Percentiles rank a stretch among this genome's conserved stretches.
These are phyloP conservation scores for Atlantisia rogersi DNA, from an alignment of 2,113 vertebrate species.

Conservation along the genomic window DNA sequence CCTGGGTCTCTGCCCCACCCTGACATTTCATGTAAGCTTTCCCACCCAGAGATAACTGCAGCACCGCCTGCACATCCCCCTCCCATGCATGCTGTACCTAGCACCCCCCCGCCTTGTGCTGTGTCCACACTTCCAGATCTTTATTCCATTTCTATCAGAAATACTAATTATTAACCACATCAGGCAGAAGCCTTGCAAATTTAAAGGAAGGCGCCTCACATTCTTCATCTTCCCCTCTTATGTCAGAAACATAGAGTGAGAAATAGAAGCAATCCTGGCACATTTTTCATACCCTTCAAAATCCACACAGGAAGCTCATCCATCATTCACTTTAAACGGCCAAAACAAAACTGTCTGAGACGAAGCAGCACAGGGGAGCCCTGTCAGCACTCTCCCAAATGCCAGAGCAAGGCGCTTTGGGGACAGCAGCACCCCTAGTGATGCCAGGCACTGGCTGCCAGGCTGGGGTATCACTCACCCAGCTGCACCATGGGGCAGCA, in stretches of 20 bases:
- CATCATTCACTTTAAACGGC: background rate
- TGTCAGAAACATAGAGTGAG: background rate
- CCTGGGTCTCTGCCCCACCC: background rate
- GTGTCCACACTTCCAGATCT: background rate
- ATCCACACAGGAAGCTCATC: background rate
- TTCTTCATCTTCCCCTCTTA: background rate
- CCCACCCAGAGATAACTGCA: rapidly evolving
- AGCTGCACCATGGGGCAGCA: rapidly evolving
- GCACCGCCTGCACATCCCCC: background rate
- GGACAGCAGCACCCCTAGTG: rapidly evolving
- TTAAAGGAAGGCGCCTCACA: background rate
- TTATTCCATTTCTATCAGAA: background rate
- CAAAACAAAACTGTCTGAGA: background rate
- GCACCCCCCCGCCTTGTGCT: background rate
- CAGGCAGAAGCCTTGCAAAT: background rate
- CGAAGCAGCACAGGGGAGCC: background rate
- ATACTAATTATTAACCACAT: background rate
- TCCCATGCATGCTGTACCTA: rapidly evolving
- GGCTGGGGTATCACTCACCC: background rate
- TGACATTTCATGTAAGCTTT: background rate
- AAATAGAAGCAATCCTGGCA: background rate
- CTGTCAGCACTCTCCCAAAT: background rate
- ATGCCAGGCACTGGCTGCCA: background rate
- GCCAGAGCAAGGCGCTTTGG: rapidly evolving
- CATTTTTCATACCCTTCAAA: conserved; percentile 29